Evolutionary conservation across 2,113 vertebrate species (phyloP), one percentile per base, ranked within the genome.

Genomic region (Symphodus melops): DNA sequence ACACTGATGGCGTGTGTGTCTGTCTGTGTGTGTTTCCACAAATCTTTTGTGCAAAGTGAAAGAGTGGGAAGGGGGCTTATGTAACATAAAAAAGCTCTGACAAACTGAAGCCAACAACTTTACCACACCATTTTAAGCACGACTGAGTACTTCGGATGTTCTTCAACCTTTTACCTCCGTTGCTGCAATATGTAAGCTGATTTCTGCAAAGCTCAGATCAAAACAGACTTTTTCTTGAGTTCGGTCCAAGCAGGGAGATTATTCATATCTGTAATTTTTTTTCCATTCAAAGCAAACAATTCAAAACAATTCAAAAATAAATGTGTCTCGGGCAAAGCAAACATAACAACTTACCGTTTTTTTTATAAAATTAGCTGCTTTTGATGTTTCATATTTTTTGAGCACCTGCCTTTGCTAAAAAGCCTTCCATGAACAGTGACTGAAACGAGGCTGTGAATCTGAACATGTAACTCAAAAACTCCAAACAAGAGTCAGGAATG

Each of bases 21-120:
- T 65, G 54, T 71, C 69, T 75, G 63, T 75, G 67, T 59, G 72
- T 55, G 69, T 78, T 73, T 74, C 54, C 62, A 78, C 70, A 77
- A 83, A 77, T 85, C 88, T 70, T 90, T 86, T 88, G 84, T 74
- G 70, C 65, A 59, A 64, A 88, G 77, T 84, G 78, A 86, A 77
- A 75, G 62, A 17, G 57, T 33, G 28, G 5, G 28, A 33, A 33
- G 68, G 4, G 42, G 5, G 12, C 77, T 88, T 92, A 88, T 87
- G 84, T 90, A 91, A 92, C 75, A 37, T 75, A 69, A 91, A 91
- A 91, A 69, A 86, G 85, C 81, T 84, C 19, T 10, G 41, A 63
- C 59, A 75, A 84, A 82, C 58, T 55, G 64, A 80, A 81, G 87
- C 84, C 88, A 90, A 79, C 70, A 75, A 83, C 81, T 87, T 86